Evolutionary conservation across 2,888 invertebrate genomes (phyloP).

Genomic region (Acleris holmiana): DNA sequence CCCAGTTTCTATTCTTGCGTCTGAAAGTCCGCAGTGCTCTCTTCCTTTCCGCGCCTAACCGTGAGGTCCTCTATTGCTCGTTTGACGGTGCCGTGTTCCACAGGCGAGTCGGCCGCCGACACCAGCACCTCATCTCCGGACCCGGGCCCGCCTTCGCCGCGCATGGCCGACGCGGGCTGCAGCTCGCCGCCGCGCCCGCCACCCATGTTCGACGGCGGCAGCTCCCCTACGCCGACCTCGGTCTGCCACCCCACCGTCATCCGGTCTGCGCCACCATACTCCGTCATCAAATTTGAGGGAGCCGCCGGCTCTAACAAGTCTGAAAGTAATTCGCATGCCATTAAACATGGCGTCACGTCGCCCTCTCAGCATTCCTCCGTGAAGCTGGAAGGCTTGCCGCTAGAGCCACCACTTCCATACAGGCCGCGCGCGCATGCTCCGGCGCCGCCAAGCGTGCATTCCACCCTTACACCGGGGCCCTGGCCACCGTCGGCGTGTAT

Average conservation of each 20-base stretch:
- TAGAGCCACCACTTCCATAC: conserved; percentile 66
- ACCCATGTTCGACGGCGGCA: conserved; percentile 80
- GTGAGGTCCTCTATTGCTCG: conserved; percentile 49
- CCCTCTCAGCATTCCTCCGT: conserved; percentile 74
- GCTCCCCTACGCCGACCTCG: conserved; percentile 72
- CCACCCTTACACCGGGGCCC: conserved; percentile 66
- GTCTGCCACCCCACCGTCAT: conserved; percentile 82
- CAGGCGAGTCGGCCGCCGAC: conserved; percentile 96
- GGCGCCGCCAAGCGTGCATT: conserved; percentile 73
- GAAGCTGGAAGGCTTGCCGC: conserved; percentile 69
- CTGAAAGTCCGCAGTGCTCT: conserved; percentile 72
- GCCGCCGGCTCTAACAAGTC: conserved; percentile 63
- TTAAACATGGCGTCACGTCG: conserved; percentile 62
- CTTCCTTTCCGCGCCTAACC: conserved; percentile 59
- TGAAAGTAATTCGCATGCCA: conserved; percentile 61
- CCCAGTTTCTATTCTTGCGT: conserved; percentile 82
- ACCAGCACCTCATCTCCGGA: conserved; percentile 97
- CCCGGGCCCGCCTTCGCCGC: conserved; percentile 93
- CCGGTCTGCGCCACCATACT: conserved; percentile 83
- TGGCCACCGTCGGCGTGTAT: conserved; percentile 87
- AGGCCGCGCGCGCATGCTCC: conserved; percentile 71
- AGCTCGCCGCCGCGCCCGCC: conserved; percentile 85
- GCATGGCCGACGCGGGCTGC: conserved; percentile 88
- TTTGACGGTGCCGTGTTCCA: conserved; percentile 65
- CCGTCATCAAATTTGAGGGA: conserved; percentile 86